Percentiles rank a stretch among this genome's conserved stretches.
Conservation (phyloP, 2,888 invertebrate species). For the Netelia fuscicornis region DNA sequence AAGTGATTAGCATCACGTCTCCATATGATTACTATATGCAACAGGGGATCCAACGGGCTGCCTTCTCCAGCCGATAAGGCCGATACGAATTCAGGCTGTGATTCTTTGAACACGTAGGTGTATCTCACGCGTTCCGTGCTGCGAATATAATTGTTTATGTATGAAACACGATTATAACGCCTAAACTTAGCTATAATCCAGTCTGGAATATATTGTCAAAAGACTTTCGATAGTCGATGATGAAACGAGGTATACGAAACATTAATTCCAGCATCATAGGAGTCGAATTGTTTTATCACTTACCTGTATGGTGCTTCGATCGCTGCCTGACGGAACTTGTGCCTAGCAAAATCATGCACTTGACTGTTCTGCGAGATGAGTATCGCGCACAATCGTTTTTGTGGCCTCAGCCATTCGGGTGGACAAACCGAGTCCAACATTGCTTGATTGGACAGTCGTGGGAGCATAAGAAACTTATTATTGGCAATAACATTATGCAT, state of each 20-base stretch:
- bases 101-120: slow-evolving; percentile 94
- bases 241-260: too few relatives aligned
- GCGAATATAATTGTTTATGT: slow-evolving; percentile 24
- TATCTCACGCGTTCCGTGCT: slow-evolving; percentile 89
- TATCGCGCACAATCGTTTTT: slow-evolving; percentile 92
- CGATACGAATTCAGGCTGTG: slow-evolving; percentile 93
- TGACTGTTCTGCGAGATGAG: slow-evolving; percentile 90
- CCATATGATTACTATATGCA: slow-evolving; percentile 96
- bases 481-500: slow-evolving; percentile 95
- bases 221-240: too few relatives aligned
- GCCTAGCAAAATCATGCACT: slow-evolving; percentile 88
- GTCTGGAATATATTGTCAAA: too few relatives aligned
- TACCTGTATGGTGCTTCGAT: slow-evolving; percentile 88
- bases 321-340: slow-evolving; percentile 90
- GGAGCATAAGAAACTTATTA: slow-evolving; percentile 95
- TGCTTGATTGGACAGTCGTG: slow-evolving; percentile 96
- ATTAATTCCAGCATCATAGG: too few relatives aligned
- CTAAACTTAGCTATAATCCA: too few relatives aligned
- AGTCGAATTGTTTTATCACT: slow-evolving; percentile 79
- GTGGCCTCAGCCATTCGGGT: slow-evolving; percentile 92
- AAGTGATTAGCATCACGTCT: slow-evolving; percentile 93
- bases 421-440: slow-evolving; percentile 94
- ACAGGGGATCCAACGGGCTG: slow-evolving; percentile 88
- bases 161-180: too few relatives aligned
- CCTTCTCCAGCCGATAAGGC: slow-evolving; percentile 89